Evolutionary conservation across 2,797 vertebrate genomes (phyloP).

Genomic region (Rhinophrynus dorsalis): DNA sequence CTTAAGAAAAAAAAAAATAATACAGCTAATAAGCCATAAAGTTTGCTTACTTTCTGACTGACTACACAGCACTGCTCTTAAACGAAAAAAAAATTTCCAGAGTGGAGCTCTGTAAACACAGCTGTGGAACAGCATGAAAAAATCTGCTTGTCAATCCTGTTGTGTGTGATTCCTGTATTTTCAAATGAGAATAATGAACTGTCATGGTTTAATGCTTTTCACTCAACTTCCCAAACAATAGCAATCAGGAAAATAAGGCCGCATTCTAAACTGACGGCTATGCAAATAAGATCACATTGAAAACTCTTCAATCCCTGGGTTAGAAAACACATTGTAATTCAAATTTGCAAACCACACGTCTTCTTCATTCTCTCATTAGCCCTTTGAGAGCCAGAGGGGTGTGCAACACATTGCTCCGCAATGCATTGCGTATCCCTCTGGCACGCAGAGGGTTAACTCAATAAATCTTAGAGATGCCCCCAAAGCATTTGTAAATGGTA

Average conservation of each 20-base stretch:
- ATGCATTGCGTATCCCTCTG: too few relatives aligned
- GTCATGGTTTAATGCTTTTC: conserved; percentile 24
- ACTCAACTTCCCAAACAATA: background rate
- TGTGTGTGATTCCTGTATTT: background rate
- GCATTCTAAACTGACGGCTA: background rate
- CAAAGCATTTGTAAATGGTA: too few relatives aligned
- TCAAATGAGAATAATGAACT: background rate
- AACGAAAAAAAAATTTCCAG: background rate
- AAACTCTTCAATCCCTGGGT: background rate
- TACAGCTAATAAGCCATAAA: too few relatives aligned
- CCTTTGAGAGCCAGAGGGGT: too few relatives aligned
- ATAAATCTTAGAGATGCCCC: too few relatives aligned
- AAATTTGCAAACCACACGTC: background rate
- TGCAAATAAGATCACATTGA: background rate
- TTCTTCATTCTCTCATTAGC: too few relatives aligned
- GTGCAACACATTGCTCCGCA: too few relatives aligned
- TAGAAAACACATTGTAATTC: background rate
- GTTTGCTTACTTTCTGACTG: too few relatives aligned
- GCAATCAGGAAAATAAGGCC: background rate
- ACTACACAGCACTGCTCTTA: too few relatives aligned
- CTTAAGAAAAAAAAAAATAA: too few relatives aligned
- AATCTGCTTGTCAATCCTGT: too few relatives aligned
- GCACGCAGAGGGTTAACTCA: too few relatives aligned
- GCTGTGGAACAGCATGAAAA: conserved; percentile 17
- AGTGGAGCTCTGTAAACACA: background rate